Percentiles rank a stretch among this genome's conserved stretches.
Conservation (phyloP, 2,888 invertebrate species). For the Omphaloscelis lunosa region DNA sequence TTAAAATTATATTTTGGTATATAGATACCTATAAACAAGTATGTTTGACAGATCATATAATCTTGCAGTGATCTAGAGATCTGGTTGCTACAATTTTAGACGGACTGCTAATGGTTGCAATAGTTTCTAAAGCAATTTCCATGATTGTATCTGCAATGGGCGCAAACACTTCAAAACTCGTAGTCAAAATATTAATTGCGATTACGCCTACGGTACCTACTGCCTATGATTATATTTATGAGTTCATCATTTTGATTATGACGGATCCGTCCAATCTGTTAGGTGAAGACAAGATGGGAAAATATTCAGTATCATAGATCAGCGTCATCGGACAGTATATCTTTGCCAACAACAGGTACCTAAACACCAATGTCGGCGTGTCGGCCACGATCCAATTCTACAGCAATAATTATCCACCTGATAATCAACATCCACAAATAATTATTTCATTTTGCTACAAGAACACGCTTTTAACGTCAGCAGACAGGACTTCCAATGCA, state of each 20-base stretch:
- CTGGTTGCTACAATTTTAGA: neutral
- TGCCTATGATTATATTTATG: constrained; percentile 44
- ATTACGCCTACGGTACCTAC: constrained; percentile 32
- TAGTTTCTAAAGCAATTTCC: constrained; percentile 1
- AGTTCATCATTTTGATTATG: constrained; percentile 55
- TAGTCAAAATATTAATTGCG: constrained; percentile 43
- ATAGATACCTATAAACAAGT: neutral
- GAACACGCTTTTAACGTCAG: constrained; percentile 25
- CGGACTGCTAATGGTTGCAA: neutral
- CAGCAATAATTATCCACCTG: constrained; percentile 59
- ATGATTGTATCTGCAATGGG: constrained; percentile 10
- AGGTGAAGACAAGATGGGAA: constrained; percentile 62
- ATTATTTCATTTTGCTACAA: constrained; percentile 39
- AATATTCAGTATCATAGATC: constrained; percentile 79
- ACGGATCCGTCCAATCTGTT: constrained; percentile 49
- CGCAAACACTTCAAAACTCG: constrained; percentile 26
- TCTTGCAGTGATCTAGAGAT: constrained; percentile 2
- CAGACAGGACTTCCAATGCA: constrained; percentile 14
- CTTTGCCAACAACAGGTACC: constrained; percentile 74
- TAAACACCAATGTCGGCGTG: constrained; percentile 75
- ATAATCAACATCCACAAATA: constrained; percentile 63
- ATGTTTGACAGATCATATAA: constrained; percentile 7
- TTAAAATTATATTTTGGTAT: neutral
- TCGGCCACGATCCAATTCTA: constrained; percentile 78
- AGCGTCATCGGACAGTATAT: constrained; percentile 65